These are phyloP conservation scores for Ophiodon elongatus DNA, from an alignment of 2,113 vertebrate species.

Conservation along the genomic window DNA sequence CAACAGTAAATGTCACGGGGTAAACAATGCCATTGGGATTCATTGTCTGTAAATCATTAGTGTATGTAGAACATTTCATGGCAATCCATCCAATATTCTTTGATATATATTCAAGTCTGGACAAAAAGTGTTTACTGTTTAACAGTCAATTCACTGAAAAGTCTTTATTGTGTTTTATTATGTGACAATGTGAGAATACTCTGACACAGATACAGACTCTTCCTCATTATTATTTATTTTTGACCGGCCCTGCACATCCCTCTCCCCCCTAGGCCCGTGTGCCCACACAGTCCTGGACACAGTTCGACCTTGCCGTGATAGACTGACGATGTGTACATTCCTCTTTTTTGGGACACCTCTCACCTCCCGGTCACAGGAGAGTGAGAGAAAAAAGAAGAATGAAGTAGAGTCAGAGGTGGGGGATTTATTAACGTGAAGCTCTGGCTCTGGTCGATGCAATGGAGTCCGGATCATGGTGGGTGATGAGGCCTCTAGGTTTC, in stretches of 20 bases:
- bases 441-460: constrained; percentile 90
- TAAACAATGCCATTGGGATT: neutral
- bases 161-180: neutral
- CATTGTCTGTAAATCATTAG: neutral
- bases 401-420: constrained; percentile 69
- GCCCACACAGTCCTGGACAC: constrained; percentile 82
- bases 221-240: constrained; percentile 51
- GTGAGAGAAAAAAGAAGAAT: constrained; percentile 81
- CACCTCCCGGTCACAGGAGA: constrained; percentile 72
- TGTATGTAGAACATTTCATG: neutral
- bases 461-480: constrained; percentile 93
- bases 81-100: neutral
- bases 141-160: neutral
- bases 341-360: constrained; percentile 73
- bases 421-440: constrained; percentile 96
- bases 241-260: constrained; percentile 23
- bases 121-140: neutral
- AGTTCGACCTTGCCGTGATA: constrained; percentile 92
- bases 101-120: neutral
- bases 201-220: constrained; percentile 21
- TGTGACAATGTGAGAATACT: neutral
- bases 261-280: constrained; percentile 21
- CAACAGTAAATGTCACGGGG: neutral
- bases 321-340: constrained; percentile 84
- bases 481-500: constrained; percentile 93